phyloP scores from a whole-genome alignment of 2,113 vertebrate genomes.

The Zosterops japonicus region DNA sequence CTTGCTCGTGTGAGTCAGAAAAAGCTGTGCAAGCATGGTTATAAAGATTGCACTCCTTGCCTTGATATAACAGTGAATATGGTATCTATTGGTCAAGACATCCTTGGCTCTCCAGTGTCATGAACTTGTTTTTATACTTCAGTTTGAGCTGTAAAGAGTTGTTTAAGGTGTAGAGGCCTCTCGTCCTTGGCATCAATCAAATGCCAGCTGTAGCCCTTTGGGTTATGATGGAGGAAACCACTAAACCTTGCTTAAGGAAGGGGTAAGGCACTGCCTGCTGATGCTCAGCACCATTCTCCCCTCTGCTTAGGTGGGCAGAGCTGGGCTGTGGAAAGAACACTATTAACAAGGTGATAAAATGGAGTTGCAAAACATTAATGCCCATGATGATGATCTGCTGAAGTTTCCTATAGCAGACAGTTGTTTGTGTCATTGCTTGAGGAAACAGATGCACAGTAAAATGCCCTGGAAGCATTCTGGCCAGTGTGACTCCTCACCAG shows the following conservation, averaged over 20 bases:
- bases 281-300: not conserved
- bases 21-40: not conserved
- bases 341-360: not conserved
- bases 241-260: not conserved
- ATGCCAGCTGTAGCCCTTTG: not conserved
- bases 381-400: not conserved
- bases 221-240: not conserved
- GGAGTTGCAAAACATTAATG: not conserved
- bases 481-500: not conserved
- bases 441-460: not conserved
- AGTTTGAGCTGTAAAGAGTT: not conserved
- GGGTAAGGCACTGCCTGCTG: not conserved
- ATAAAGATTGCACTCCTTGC: not conserved
- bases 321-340: not conserved
- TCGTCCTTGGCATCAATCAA: not conserved
- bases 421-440: not conserved
- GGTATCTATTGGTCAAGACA: not conserved
- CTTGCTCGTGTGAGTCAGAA: not conserved
- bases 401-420: not conserved
- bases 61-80: rapidly evolving
- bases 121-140: not conserved
- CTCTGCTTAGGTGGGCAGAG: not conserved
- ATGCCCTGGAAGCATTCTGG: not conserved
- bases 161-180: not conserved
- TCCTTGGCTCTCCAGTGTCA: not conserved